Evolutionary conservation across 2,888 invertebrate genomes (phyloP), one percentile per base, ranked within the genome.

Genomic region (Temnothorax rugatulus): DNA sequence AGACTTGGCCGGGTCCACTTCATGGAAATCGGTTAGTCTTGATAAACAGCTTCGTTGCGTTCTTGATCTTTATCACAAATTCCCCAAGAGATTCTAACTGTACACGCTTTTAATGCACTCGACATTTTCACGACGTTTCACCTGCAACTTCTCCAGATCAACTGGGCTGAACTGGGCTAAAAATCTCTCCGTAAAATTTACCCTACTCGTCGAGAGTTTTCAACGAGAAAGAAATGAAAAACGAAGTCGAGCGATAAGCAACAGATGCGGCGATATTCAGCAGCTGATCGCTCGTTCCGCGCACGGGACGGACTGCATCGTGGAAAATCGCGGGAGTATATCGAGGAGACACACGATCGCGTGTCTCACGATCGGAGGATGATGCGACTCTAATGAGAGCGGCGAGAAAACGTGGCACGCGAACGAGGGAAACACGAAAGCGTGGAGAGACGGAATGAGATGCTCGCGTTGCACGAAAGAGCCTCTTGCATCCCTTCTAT

Each of bases 361-460:
- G 54, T 81, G 79, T 47, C 11, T 47, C 41, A 15, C 18, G 44
- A 44, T 25, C 29, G 29, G n/a, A 41, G 44, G 18, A 50, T 61
- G 59, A 73, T 73, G 38, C 59, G 59, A 2, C 18, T 50, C 18
- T 81, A 81, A 81, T 25, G 59, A 81, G 59, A 41, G 38, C 38
- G 38, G 15, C 2, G 57, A 59, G 74, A 71, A 73, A 79, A 79
- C 44, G 38, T 44, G 73, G 15, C 79, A 81, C 79, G 59, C 74
- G 44, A 79, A 73, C 47, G 73, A 47, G 59, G 59, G 47, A 13
- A 47, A 73, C 47, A 38, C 47, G 79, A 81, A 81, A 81, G 74
- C 79, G 74, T 81, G 74, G 75, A 81, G 75, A 81, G 73, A 59
- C 21, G 29, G 29, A 61, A 81, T 68, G 77, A 68, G 18, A 29